Evolutionary conservation across 2,797 vertebrate genomes (phyloP).

Genomic region (Sebastes variabilis): DNA sequence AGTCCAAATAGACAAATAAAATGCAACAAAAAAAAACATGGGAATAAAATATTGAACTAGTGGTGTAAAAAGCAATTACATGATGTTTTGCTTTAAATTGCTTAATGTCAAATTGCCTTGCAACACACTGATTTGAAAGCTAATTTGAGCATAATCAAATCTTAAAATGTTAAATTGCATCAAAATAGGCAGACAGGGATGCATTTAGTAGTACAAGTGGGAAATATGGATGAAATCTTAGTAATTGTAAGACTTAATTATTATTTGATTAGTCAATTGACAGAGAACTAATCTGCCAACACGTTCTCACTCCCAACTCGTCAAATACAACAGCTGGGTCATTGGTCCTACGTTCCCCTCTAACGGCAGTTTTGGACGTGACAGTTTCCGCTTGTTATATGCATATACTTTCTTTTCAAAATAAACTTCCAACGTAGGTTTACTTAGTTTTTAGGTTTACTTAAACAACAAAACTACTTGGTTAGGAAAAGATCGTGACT

Average conservation of each 20-base stretch:
- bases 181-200: background rate
- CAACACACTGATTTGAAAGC: background rate
- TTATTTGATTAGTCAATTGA: background rate
- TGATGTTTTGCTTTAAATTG: background rate
- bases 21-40: background rate
- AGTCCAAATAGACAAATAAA: conserved; percentile 16
- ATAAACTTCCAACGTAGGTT: no score
- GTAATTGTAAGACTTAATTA: no score
- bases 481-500: no score
- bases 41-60: background rate
- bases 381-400: no score
- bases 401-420: no score
- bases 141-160: conserved; percentile 7
- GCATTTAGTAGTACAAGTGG: background rate
- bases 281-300: background rate
- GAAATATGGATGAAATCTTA: background rate
- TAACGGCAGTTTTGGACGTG: no score
- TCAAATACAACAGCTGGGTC: background rate
- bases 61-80: background rate
- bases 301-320: background rate
- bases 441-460: no score
- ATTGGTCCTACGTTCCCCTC: background rate
- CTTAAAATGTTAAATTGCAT: background rate
- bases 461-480: no score
- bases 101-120: background rate